Evolutionary conservation across 1,140 invertebrate species (phyloP).

Genomic region (Pogonus chalceus): DNA sequence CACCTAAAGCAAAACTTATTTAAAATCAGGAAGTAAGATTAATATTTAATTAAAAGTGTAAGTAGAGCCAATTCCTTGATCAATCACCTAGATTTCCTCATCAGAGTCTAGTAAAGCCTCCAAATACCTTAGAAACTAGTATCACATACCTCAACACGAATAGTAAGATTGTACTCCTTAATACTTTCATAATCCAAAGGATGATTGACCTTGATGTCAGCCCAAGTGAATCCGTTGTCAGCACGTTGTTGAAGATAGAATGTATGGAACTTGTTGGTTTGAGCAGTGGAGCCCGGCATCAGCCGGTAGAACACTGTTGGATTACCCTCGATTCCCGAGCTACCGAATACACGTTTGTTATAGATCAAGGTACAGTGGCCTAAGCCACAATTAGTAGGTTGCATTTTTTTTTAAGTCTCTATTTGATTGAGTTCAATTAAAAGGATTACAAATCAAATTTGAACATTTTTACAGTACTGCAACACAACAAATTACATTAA

Average conservation of each 20-base stretch:
- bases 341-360: constrained; percentile 33
- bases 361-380: constrained; percentile 18
- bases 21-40: no score
- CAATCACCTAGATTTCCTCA: no score
- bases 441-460: no score
- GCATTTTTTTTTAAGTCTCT: not conserved
- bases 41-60: no score
- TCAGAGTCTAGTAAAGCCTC: no score
- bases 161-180: constrained; percentile 91
- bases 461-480: no score
- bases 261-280: constrained; percentile 91
- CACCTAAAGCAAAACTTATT: no score
- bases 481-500: no score
- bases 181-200: constrained; percentile 90
- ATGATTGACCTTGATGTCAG: constrained; percentile 92
- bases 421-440: no score
- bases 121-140: no score
- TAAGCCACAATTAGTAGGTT: constrained; percentile 18
- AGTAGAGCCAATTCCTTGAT: no score
- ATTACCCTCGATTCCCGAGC: constrained; percentile 91
- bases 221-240: constrained; percentile 85
- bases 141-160: constrained; percentile 86
- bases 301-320: constrained; percentile 89
- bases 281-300: constrained; percentile 88
- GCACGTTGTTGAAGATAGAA: constrained; percentile 89